These are phyloP conservation scores for Phthorimaea operculella DNA, from an alignment of 1,140 invertebrate genomes.

Conservation along the genomic window DNA sequence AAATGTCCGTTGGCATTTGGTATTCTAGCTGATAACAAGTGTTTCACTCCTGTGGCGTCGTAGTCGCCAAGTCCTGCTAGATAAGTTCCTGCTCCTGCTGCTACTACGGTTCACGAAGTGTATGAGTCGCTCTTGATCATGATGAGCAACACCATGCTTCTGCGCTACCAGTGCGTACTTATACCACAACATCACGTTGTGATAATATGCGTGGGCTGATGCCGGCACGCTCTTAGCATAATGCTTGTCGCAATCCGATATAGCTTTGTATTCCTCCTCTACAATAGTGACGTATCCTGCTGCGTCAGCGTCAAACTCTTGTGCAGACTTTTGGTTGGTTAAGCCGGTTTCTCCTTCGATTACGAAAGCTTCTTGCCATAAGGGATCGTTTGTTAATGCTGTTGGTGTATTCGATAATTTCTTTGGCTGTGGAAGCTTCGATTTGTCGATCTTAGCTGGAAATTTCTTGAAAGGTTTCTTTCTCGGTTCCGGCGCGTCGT, in stretches of 20 bases:
- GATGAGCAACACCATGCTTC: constrained; percentile 6
- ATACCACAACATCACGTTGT: constrained; percentile 15
- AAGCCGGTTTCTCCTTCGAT: constrained; percentile 19
- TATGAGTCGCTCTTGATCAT: constrained; percentile 13
- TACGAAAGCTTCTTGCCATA: constrained; percentile 17
- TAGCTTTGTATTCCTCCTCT: constrained; percentile 18
- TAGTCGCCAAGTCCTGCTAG: constrained; percentile 18
- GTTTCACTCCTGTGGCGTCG: constrained; percentile 15
- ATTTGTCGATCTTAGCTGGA: too few species aligned
- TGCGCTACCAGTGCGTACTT: constrained; percentile 11
- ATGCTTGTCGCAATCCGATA: constrained; percentile 13
- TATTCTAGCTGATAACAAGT: constrained; percentile 1
- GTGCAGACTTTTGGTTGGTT: not conserved
- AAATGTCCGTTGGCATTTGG: constrained; percentile 5
- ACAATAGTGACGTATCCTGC: constrained; percentile 14
- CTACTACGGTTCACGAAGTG: constrained; percentile 9
- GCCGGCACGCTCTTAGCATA: constrained; percentile 17
- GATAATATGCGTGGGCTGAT: constrained; percentile 21
- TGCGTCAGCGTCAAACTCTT: constrained; percentile 15
- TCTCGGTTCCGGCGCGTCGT: too few species aligned
- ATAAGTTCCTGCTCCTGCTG: constrained; percentile 17
- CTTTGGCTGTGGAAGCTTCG: too few species aligned
- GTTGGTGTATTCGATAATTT: too few species aligned
- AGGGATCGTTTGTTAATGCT: constrained; percentile 17
- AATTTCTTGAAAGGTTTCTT: too few species aligned